These are phyloP conservation scores for Colius striatus DNA, from an alignment of 2,113 vertebrate genomes.

Conservation along the genomic window DNA sequence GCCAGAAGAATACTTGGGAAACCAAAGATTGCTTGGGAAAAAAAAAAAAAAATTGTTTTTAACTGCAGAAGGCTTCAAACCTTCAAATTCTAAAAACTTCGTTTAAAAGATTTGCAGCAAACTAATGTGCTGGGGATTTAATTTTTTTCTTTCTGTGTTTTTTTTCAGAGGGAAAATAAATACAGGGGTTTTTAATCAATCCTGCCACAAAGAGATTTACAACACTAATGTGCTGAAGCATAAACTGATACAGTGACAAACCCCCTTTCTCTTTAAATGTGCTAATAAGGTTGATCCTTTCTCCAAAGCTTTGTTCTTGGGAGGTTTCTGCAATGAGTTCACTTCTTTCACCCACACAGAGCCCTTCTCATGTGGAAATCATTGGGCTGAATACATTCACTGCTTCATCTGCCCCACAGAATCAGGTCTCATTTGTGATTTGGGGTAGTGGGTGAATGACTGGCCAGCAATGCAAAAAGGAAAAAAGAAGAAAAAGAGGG, in stretches of 20 bases:
- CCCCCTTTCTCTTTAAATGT: constrained; percentile 54
- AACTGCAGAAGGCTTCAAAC: constrained; percentile 25
- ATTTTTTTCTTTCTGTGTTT: neutral
- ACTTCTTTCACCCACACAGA: constrained; percentile 16
- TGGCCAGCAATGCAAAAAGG: neutral
- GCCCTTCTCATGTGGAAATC: constrained; percentile 62
- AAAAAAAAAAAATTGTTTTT: neutral
- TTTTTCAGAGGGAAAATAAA: constrained; percentile 13
- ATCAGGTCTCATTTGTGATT: constrained; percentile 33
- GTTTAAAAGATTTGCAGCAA: constrained; percentile 34
- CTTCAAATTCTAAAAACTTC: constrained; percentile 12
- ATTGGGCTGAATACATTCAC: neutral
- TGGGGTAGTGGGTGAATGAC: neutral
- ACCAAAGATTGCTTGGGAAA: neutral
- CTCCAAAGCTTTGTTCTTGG: constrained; percentile 53
- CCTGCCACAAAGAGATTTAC: constrained; percentile 44
- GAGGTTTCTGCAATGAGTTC: constrained; percentile 64
- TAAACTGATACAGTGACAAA: constrained; percentile 70
- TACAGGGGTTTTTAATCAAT: constrained; percentile 28
- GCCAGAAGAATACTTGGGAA: constrained; percentile 61
- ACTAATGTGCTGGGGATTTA: neutral
- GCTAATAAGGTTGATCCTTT: constrained; percentile 71
- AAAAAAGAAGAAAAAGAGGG: accelerated
- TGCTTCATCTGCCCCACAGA: constrained; percentile 31
- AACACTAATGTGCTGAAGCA: constrained; percentile 33